These are phyloP conservation scores for Chionodraco myersi DNA, from an alignment of 2,113 vertebrate genomes.

Conservation along the genomic window DNA sequence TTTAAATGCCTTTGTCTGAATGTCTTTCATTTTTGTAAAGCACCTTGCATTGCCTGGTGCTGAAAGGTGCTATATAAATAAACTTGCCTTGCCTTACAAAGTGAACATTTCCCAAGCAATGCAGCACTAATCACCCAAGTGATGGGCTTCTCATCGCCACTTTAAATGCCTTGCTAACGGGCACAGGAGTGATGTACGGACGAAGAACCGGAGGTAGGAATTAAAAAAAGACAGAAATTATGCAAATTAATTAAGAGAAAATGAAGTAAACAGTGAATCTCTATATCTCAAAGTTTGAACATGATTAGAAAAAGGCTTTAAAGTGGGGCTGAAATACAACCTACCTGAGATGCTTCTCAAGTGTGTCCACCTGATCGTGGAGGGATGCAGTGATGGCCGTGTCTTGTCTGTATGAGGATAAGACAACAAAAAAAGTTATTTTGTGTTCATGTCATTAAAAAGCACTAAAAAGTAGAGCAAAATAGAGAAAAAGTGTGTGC, in stretches of 20 bases:
- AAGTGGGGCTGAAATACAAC: not conserved
- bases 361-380: constrained; percentile 93
- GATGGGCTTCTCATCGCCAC: constrained; percentile 34
- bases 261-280: not conserved
- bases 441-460: not conserved
- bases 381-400: constrained; percentile 85
- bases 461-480: not conserved
- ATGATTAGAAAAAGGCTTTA: not conserved
- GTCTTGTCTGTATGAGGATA: constrained; percentile 81
- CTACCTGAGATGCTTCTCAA: constrained; percentile 97
- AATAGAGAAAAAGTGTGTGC: too few relatives aligned
- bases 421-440: constrained; percentile 25
- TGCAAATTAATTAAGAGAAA: not conserved
- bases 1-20: too few relatives aligned
- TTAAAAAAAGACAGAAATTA: constrained; percentile 10
- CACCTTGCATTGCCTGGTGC: too few relatives aligned
- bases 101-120: constrained; percentile 48
- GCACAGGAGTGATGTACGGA: not conserved
- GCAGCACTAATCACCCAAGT: constrained; percentile 47
- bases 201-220: not conserved
- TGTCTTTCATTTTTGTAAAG: too few relatives aligned
- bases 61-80: too few relatives aligned
- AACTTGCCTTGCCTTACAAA: constrained; percentile 15
- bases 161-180: constrained; percentile 11
- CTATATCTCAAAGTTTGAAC: not conserved